Conservation (phyloP, 2,113 vertebrate genomes). For the Tonatia bakeri region DNA sequence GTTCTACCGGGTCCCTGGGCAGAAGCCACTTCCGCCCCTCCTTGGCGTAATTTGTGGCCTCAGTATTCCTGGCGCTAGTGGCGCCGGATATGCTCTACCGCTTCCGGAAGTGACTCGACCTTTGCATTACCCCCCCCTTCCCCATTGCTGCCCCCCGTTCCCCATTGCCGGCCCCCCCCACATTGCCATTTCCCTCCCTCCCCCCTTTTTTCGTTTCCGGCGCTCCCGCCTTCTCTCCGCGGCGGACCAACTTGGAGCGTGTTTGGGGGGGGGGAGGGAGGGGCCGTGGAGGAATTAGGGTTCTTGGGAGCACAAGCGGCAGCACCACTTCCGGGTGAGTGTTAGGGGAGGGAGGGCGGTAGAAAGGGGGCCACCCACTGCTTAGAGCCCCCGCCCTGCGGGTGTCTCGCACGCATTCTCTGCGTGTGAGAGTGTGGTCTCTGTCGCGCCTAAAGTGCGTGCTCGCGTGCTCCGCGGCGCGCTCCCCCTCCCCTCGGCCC, state of each 20-base stretch:
- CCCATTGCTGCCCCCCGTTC: neutral
- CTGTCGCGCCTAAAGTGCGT: constrained; percentile 62
- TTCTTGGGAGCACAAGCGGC: constrained; percentile 74
- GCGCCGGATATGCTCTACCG: constrained; percentile 47
- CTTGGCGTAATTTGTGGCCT: constrained; percentile 52
- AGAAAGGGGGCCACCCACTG: constrained; percentile 62
- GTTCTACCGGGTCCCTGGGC: neutral
- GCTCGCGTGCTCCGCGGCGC: constrained; percentile 27
- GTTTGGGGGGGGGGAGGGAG: constrained; percentile 31
- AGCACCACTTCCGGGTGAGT: constrained; percentile 77
- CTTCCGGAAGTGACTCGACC: constrained; percentile 75
- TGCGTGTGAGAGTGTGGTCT: constrained; percentile 52
- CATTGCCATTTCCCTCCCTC: constrained; percentile 50
- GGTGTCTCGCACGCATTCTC: constrained; percentile 59
- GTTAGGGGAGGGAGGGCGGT: constrained; percentile 27
- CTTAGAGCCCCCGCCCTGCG: constrained; percentile 65
- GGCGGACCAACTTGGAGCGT: constrained; percentile 5
- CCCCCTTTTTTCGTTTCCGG: constrained; percentile 66
- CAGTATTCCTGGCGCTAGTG: neutral
- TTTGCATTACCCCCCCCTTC: constrained; percentile 33
- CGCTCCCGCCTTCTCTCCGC: constrained; percentile 63
- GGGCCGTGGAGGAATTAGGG: constrained; percentile 68
- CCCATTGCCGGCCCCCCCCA: neutral
- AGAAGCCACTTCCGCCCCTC: constrained; percentile 69
- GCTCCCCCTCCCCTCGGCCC: neutral